phyloP scores from a whole-genome alignment of 2,888 invertebrate species.

The Megalurothrips usitatus region DNA sequence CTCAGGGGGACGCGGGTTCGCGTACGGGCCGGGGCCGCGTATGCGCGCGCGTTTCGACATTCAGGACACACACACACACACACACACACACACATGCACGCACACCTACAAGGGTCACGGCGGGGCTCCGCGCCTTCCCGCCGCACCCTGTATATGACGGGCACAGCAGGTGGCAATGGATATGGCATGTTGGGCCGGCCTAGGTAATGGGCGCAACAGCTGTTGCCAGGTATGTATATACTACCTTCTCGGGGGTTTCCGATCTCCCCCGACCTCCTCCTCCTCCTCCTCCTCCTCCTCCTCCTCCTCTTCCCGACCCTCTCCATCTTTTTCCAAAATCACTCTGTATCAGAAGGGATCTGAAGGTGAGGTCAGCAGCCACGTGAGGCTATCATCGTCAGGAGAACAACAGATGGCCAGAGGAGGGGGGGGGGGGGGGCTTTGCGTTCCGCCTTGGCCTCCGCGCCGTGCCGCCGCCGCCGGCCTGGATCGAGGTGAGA shows the following conservation, averaged over 20 bases:
- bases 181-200: neutral
- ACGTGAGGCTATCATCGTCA: constrained; percentile 2
- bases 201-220: constrained; percentile 22
- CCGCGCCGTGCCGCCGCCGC: neutral
- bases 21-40: no score
- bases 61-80: no score
- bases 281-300: neutral
- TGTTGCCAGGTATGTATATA: neutral
- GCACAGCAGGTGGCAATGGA: constrained; percentile 5
- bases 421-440: neutral
- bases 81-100: no score
- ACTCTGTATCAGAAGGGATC: neutral
- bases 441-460: neutral
- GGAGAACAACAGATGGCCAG: neutral
- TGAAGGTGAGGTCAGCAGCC: neutral
- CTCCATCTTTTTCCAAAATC: neutral
- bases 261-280: neutral
- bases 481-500: neutral
- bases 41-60: no score
- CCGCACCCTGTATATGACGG: neutral
- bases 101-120: no score
- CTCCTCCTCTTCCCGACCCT: no score
- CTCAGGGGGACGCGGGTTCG: no score
- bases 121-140: no score
- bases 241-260: neutral